These are phyloP conservation scores for Sinocyclocheilus anshuiensis DNA, from an alignment of 2,113 vertebrate species.

Conservation along the genomic window DNA sequence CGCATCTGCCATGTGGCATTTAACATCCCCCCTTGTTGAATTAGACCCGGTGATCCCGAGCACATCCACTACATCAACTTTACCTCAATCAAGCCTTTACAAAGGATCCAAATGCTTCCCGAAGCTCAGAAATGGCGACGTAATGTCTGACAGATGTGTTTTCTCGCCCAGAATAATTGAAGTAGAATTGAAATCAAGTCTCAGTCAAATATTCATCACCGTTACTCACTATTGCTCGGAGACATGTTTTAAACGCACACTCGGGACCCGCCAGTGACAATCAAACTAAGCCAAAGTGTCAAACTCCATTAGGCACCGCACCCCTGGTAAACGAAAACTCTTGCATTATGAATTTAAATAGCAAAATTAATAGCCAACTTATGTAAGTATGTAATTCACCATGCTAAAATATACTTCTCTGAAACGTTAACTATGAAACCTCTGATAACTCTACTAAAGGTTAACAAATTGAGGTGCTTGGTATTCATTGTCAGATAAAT, in stretches of 20 bases:
- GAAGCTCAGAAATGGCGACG: neutral
- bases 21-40: neutral
- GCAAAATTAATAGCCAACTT: constrained; percentile 63
- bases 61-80: constrained; percentile 8
- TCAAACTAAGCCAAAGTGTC: constrained; percentile 43
- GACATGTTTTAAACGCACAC: constrained; percentile 17
- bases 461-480: neutral
- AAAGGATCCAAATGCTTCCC: neutral
- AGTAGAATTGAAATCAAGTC: constrained; percentile 33
- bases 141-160: constrained; percentile 1
- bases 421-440: constrained; percentile 57
- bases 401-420: constrained; percentile 52
- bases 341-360: constrained; percentile 72
- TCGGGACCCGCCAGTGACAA: neutral
- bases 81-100: neutral
- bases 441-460: neutral
- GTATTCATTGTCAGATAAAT: neutral
- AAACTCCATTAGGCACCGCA: constrained; percentile 39
- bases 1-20: constrained; percentile 7
- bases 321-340: constrained; percentile 45
- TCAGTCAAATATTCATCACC: constrained; percentile 40
- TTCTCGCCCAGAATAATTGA: constrained; percentile 21
- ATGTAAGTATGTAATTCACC: constrained; percentile 67
- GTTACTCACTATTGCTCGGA: constrained; percentile 14
- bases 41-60: neutral